Percentiles rank a stretch among this genome's conserved stretches.
These are phyloP conservation scores for Temnothorax curvispinosus DNA, from an alignment of 1,140 invertebrate species.

Conservation along the genomic window DNA sequence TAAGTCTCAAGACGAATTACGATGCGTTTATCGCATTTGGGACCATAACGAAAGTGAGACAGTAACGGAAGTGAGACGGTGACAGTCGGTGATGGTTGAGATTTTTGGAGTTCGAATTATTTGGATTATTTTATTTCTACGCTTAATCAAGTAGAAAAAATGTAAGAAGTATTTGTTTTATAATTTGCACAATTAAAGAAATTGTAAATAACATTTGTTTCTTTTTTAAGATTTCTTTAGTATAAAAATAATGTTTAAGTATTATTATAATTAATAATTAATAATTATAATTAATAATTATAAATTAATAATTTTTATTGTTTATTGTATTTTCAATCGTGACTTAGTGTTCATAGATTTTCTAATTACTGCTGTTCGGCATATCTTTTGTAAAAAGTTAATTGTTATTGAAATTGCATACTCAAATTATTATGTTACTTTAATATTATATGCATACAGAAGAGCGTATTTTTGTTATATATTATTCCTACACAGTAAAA, in stretches of 20 bases:
- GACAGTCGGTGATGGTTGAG: neutral
- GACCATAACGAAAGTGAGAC: neutral
- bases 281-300: too few relatives aligned
- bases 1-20: constrained; percentile 47
- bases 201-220: neutral
- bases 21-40: neutral
- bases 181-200: neutral
- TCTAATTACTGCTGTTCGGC: neutral
- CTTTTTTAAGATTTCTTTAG: neutral
- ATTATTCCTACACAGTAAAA: neutral
- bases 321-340: neutral
- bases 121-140: neutral
- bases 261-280: too few relatives aligned
- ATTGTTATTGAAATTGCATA: neutral
- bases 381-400: neutral
- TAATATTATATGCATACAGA: neutral
- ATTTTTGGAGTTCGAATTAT: neutral
- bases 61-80: neutral
- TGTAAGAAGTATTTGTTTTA: neutral
- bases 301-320: neutral
- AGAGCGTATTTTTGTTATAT: neutral
- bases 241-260: neutral
- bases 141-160: neutral
- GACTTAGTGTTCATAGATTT: neutral
- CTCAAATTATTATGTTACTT: neutral